Base-by-base conservation (phyloP, 2,888 invertebrate genomes). In the Ctenicera cuprea region DNA sequence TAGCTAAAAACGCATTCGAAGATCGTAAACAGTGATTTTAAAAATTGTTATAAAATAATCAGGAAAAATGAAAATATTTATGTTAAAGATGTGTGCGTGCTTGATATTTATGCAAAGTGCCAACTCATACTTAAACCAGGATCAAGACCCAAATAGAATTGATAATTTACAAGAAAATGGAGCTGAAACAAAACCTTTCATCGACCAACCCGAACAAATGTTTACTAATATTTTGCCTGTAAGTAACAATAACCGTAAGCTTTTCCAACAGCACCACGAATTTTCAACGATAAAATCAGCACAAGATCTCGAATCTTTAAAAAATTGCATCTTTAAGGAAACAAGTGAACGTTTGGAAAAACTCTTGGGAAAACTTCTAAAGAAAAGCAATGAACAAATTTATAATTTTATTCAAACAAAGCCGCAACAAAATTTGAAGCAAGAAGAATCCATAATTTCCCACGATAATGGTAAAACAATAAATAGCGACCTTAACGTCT, bases 331-430 rank as follows among this genome's bases (percentile, higher is more conserved):
- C 0, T 30, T 67, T 9, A 41, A 59, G 5, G 22, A 69, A 50
- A 38, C 48, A 0, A 62, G 11, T 41, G 20, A 30, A 37, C 41
- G 45, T 18, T n/a, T 67, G 0, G 45, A 59, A 48, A 20, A 57
- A 45, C 12, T 67, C 9, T 9, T 68, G 0, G n/a, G 14, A 18
- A 50, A 50, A 37, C 48, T 43, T 18, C 4, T 62, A 11, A 20
- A 69, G 7, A 20, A 61, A 38, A 41, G 33, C 12, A 41, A 59
- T 16, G 12, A 14, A 3, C 7, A 57, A 67, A 67, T 67, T 16
- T n/a, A 1, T 48, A 11, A 48, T 48, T 18, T 48, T 7, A 16
- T 48, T 1, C 9, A 33, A 3, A 33, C 1, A 5, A 33, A 33
- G 7, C 7, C 33, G 2, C 26, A 26, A 26, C 5, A 26, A 26